Conservation (phyloP, 2,888 invertebrate genomes). For the Steinernema scapterisci region DNA sequence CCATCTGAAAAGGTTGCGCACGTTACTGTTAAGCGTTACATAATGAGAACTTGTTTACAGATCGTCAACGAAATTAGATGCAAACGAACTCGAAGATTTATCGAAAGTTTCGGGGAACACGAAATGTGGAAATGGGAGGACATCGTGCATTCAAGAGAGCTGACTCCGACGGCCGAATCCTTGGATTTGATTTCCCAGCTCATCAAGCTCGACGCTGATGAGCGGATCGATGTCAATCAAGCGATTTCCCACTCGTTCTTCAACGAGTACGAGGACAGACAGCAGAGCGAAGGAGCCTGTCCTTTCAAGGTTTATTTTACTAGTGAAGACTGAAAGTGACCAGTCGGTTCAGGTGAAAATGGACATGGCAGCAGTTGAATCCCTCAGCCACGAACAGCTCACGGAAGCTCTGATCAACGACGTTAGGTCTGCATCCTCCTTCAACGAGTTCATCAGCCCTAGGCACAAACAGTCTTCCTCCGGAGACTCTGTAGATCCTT, state of each 20-base stretch:
- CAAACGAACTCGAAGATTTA: slow-evolving; percentile 56
- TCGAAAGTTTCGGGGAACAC: slow-evolving; percentile 49
- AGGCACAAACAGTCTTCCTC: slow-evolving; percentile 18
- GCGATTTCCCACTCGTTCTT: slow-evolving; percentile 58
- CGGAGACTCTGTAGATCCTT: slow-evolving; percentile 19
- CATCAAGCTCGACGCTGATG: slow-evolving; percentile 49
- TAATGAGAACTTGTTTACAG: slow-evolving; percentile 37
- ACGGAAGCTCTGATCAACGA: slow-evolving; percentile 52
- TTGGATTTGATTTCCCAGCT: slow-evolving; percentile 54
- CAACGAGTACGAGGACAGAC: slow-evolving; percentile 42
- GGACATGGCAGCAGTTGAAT: slow-evolving; percentile 64
- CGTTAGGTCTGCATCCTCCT: slow-evolving; percentile 50
- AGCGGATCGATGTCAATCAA: slow-evolving; percentile 50
- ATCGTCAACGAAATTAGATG: slow-evolving; percentile 57
- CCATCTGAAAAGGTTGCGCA: slow-evolving; percentile 54
- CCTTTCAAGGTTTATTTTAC: slow-evolving; percentile 53
- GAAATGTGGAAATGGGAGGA: slow-evolving; percentile 49
- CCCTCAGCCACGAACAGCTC: slow-evolving; percentile 52
- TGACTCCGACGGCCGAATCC: slow-evolving; percentile 38
- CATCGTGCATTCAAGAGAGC: slow-evolving; percentile 42
- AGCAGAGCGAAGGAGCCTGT: slow-evolving; percentile 49
- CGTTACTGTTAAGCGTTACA: background rate
- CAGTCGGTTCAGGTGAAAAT: slow-evolving; percentile 62
- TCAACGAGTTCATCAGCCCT: background rate
- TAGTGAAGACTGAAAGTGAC: no score